Base-by-base conservation (phyloP, 2,113 vertebrate genomes). In the Erythrocercus mccallii region DNA sequence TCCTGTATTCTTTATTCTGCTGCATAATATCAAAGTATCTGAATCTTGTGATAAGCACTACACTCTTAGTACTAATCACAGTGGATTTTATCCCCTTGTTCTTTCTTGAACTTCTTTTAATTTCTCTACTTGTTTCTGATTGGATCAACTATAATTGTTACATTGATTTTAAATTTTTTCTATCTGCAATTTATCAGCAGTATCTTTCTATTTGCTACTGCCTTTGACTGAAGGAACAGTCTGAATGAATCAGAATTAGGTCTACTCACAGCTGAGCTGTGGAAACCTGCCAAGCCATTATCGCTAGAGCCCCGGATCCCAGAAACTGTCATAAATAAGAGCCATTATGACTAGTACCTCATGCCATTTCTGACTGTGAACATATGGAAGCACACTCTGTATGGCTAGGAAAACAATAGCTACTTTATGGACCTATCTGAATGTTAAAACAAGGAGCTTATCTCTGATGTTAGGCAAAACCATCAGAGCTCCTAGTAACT, bases 241-340 rank as follows among this genome's bases (percentile, higher is more conserved):
- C 84, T 95, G 90, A 96, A 94, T 96, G 82, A 94, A 96, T 95
- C 79, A 82, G 80, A 95, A 94, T 95, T 92, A 96, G 70, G 81
- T 88, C 76, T 95, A 65, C 89, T 92, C 37, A 15, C 60, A 95
- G 81, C 53, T 58, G 28, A 97, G 90, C 85, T 88, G 86, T 78
- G 86, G 80, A 79, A 76, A 95, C 94, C 92, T 81, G 93, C 94
- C 96, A 92, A 81, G 95, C 66, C 90, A 95, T 89, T 95, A 95
- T 85, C 89, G 81, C 78, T 79, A 76, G 90, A 89, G 90, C 62
- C 33, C 81, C 77, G 91, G 93, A 95, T 93, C 79, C 65, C 91
- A 87, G 88, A 88, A 97, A 91, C 92, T 96, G 85, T 95, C 92
- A 97, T 97, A 95, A 98, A 97, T 97, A 96, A 96, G 96, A 92